Conservation (phyloP, 2,797 vertebrate genomes). For the Xiphorhynchus erythropygius region DNA sequence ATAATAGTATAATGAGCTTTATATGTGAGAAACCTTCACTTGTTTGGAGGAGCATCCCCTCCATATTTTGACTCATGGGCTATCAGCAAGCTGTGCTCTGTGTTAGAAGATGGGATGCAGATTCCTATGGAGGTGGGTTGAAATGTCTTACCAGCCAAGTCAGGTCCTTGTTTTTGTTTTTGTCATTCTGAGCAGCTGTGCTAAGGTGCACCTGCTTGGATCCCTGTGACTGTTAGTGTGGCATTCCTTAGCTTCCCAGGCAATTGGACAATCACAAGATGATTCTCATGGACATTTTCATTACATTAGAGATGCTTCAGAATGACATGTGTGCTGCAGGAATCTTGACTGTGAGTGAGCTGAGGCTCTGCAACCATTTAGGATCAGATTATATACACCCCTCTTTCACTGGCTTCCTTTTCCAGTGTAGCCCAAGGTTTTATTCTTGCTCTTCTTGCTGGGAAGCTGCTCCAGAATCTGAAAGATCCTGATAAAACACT, state of each 20-base stretch:
- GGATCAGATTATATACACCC: not conserved
- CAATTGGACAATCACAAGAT: not conserved
- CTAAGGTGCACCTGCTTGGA: not conserved
- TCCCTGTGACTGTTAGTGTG: not conserved
- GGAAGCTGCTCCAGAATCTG: not conserved
- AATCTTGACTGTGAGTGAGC: not conserved
- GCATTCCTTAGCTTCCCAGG: not conserved
- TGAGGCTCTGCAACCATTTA: not conserved
- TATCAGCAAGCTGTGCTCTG: not conserved
- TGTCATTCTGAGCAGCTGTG: rapidly evolving
- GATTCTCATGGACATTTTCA: not conserved
- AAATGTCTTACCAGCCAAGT: not conserved
- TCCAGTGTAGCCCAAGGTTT: not conserved
- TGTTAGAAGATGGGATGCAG: not conserved
- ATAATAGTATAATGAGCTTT: not conserved
- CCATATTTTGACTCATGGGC: not conserved
- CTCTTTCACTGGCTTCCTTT: not conserved
- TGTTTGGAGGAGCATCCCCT: not conserved
- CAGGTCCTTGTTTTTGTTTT: not conserved
- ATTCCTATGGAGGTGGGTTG: not conserved
- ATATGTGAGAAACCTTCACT: not conserved
- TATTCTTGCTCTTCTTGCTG: not conserved
- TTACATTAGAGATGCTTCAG: not conserved
- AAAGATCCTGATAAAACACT: not conserved
- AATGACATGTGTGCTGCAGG: not conserved